Percentiles rank a stretch among this genome's conserved stretches.
Evolutionary conservation across 2,797 vertebrate genomes (phyloP).

Genomic region (Liparis tanakae): DNA sequence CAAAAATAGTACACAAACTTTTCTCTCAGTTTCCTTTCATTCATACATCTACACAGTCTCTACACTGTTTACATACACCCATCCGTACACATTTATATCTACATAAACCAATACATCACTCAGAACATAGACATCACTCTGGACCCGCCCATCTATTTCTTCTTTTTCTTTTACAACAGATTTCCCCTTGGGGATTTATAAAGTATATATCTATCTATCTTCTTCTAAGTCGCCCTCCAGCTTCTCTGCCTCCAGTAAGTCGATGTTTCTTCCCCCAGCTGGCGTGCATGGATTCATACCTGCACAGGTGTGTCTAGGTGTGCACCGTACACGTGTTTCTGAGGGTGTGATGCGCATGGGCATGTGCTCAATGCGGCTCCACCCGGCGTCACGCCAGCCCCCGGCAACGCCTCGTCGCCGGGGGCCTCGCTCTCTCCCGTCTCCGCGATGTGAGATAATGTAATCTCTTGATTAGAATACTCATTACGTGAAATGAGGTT

Average conservation of each 20-base stretch:
- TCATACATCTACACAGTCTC: too few species aligned
- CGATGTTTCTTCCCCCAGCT: constrained; percentile 1
- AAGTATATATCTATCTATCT: too few species aligned
- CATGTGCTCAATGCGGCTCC: constrained; percentile 47
- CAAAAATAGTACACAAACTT: too few species aligned
- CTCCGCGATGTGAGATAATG: constrained; percentile 74
- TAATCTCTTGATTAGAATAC: constrained; percentile 85
- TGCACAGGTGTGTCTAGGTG: constrained; percentile 17
- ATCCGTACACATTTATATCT: too few species aligned
- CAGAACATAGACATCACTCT: too few species aligned
- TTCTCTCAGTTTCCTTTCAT: too few species aligned
- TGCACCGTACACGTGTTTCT: constrained; percentile 18
- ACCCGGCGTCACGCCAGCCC: constrained; percentile 64
- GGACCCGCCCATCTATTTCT: constrained; percentile 34
- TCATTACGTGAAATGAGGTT: constrained; percentile 82
- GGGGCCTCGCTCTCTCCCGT: constrained; percentile 59
- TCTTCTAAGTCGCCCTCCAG: neutral
- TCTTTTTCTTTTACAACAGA: too few species aligned
- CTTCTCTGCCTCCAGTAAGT: constrained; percentile 15
- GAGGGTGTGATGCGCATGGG: constrained; percentile 40
- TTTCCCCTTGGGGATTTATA: too few species aligned
- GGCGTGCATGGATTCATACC: constrained; percentile 20
- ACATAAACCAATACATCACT: too few species aligned
- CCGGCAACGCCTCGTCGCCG: constrained; percentile 63
- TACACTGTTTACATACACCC: too few species aligned